phyloP scores from a whole-genome alignment of 2,888 invertebrate genomes.

The Pyrrhosoma nymphula region DNA sequence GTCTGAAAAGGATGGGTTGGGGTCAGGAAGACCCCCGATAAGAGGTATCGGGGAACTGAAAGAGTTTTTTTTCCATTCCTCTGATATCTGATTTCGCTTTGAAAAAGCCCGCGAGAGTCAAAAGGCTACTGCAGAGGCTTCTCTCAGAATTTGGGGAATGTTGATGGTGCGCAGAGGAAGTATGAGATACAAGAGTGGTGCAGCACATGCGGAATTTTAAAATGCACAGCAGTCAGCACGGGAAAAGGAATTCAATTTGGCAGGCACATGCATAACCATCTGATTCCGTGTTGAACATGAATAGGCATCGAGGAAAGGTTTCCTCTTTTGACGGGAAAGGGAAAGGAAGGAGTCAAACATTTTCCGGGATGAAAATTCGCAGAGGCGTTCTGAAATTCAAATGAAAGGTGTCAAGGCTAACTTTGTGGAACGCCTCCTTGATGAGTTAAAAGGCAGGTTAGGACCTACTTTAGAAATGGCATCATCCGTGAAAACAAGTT shows the following conservation, averaged over 20 bases:
- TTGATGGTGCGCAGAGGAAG: neutral
- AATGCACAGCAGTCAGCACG: neutral
- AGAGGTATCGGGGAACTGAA: neutral
- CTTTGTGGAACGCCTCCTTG: neutral
- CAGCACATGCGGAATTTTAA: neutral
- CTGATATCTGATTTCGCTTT: neutral
- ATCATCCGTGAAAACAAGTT: too few relatives aligned
- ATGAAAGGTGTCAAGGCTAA: neutral
- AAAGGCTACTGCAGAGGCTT: neutral
- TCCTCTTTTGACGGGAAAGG: neutral
- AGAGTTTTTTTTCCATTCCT: neutral
- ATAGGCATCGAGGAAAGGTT: neutral
- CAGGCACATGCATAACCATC: neutral
- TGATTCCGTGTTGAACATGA: neutral
- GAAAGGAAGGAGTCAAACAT: neutral
- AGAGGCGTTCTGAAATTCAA: neutral
- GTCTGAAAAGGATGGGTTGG: neutral
- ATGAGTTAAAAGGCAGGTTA: neutral
- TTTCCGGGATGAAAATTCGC: neutral
- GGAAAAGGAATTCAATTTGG: neutral
- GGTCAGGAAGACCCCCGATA: neutral
- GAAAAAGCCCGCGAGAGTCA: neutral
- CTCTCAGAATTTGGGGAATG: neutral
- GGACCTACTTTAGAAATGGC: too few relatives aligned
- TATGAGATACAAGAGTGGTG: neutral